A percentile compares a stretch with the other conserved stretches of the same genome.
phyloP scores from a whole-genome alignment of 2,888 invertebrate genomes.

The Cancer borealis region DNA sequence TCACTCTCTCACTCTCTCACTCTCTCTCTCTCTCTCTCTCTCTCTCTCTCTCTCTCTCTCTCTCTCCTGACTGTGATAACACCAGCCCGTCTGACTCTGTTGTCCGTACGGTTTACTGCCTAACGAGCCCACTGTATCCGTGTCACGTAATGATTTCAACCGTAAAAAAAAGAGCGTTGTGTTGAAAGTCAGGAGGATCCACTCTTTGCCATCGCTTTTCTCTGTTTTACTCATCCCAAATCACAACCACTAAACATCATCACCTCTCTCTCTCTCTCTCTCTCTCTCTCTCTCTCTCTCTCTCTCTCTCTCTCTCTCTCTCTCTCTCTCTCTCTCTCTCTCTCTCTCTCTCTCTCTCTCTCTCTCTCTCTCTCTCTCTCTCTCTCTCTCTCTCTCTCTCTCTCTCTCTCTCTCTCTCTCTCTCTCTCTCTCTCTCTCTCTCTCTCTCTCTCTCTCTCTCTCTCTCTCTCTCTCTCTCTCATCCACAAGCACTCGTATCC shows the following conservation, averaged over 20 bases:
- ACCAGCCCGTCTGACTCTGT: neutral
- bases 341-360: slow-evolving; percentile 9
- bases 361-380: slow-evolving; percentile 31
- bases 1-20: no score
- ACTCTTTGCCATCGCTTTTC: neutral
- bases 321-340: neutral
- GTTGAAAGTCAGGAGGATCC: neutral
- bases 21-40: no score
- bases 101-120: neutral
- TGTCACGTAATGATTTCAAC: slow-evolving; percentile 50
- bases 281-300: no score
- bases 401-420: slow-evolving; percentile 46
- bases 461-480: no score
- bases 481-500: no score
- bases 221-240: neutral
- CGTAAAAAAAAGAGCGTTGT: neutral
- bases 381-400: slow-evolving; percentile 48
- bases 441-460: no score
- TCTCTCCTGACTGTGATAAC: neutral
- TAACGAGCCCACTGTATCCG: slow-evolving; percentile 48
- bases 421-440: slow-evolving; percentile 27
- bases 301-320: neutral
- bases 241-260: neutral
- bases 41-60: no score
- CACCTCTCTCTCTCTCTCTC: neutral